Evolutionary conservation across 1,140 invertebrate species (phyloP).

Genomic region (Aplysia californica): DNA sequence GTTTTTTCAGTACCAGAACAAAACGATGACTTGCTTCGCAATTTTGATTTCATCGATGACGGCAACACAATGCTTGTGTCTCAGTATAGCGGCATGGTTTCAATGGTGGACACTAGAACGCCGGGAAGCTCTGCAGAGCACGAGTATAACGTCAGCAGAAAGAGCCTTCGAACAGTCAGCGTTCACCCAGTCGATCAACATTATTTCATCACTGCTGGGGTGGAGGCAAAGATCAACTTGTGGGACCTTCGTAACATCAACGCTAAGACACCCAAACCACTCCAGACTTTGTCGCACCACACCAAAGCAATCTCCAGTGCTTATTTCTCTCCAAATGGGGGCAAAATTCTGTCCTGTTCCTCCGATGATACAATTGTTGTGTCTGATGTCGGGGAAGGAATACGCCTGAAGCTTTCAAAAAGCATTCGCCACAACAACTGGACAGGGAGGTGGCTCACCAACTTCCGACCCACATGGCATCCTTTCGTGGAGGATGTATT

Average conservation of each 20-base stretch:
- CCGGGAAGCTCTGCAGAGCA: conserved; percentile 41
- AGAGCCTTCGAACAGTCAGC: conserved; percentile 49
- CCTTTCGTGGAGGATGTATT: conserved; percentile 65
- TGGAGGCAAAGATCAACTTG: neutral
- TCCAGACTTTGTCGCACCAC: conserved; percentile 2
- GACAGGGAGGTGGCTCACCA: conserved; percentile 65
- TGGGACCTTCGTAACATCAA: conserved; percentile 17
- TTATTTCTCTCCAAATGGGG: conserved; percentile 19
- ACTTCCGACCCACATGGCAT: conserved; percentile 64
- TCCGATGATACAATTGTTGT: conserved; percentile 18
- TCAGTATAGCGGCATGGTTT: conserved; percentile 52
- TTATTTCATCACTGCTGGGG: conserved; percentile 47
- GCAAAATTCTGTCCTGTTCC: conserved; percentile 11
- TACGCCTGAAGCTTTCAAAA: conserved; percentile 34
- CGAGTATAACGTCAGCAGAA: conserved; percentile 37
- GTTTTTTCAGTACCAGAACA: conserved; percentile 38
- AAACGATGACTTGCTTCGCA: conserved; percentile 47
- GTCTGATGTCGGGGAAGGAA: neutral
- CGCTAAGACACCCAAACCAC: neutral
- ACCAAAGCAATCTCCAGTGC: conserved; percentile 18
- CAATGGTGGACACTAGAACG: conserved; percentile 51
- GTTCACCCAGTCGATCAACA: conserved; percentile 48
- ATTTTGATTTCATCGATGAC: conserved; percentile 48
- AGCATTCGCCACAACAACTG: conserved; percentile 61
- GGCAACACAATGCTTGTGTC: conserved; percentile 48